Evolutionary conservation across 2,797 vertebrate species (phyloP).

Genomic region (Aulostomus chinensis): DNA sequence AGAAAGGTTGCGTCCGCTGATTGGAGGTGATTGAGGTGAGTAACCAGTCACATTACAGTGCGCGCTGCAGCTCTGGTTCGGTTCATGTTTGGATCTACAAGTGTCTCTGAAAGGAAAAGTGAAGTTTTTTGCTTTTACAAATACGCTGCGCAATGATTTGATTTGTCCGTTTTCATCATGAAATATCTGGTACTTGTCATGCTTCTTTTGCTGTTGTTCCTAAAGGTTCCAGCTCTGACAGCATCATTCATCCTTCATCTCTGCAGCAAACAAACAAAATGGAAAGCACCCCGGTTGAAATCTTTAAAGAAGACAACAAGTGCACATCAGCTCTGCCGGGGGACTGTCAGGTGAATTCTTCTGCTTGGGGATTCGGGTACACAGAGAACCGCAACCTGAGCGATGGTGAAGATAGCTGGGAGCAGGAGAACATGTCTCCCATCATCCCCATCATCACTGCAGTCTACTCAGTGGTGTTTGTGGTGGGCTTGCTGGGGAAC

Average conservation of each 20-base stretch:
- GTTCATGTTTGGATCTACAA: conserved; percentile 25
- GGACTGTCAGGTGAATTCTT: conserved; percentile 70
- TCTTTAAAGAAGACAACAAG: conserved; percentile 84
- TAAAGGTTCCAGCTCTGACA: too few species aligned
- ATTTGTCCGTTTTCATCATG: too few species aligned
- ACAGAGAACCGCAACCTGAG: conserved; percentile 72
- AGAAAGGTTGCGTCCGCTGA: background rate
- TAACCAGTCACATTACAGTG: too few species aligned
- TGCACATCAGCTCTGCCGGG: conserved; percentile 75
- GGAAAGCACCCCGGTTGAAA: conserved; percentile 86
- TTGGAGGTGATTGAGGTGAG: conserved; percentile 54
- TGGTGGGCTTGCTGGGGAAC: conserved; percentile 94
- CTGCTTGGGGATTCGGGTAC: conserved; percentile 62
- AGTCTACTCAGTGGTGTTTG: conserved; percentile 95
- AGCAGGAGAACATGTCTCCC: conserved; percentile 86
- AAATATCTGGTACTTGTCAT: too few species aligned
- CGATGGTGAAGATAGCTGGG: conserved; percentile 58
- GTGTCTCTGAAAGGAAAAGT: conserved; percentile 1
- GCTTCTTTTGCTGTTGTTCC: too few species aligned
- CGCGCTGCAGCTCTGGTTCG: too few species aligned
- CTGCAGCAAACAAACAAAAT: conserved; percentile 75
- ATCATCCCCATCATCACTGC: conserved; percentile 93
- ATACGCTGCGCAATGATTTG: too few species aligned
- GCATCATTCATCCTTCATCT: too few species aligned
- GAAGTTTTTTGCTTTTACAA: conserved; percentile 16